Evolutionary conservation across 2,113 vertebrate genomes (phyloP), one percentile per base, ranked within the genome.

Genomic region (Malurus elegans): DNA sequence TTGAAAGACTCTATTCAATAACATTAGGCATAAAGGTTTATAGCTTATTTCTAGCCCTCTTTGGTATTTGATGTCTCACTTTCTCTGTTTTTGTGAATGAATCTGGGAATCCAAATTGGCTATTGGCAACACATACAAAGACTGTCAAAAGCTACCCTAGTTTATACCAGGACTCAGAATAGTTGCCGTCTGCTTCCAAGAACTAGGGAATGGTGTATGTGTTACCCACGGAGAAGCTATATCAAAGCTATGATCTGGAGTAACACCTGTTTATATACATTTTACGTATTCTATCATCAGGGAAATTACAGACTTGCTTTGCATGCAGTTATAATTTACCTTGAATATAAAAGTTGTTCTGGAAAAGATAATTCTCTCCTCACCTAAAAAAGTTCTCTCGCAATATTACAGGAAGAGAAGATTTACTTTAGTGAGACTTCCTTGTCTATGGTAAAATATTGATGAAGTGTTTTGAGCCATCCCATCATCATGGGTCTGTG

Each of bases 141-240:
- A 78, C 16, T 13, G 6, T 31, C 7, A 90, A 70, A 79, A 53
- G 4, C 24, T 54, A 42, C 17, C 45, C 5, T 32, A 45, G 25
- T 71, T 82, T 48, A 31, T 25, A 28, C n/a, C 11, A 60, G 26
- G n/a, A 82, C 62, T 20, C 31, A 79, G 31, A 51, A 72, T 8
- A 87, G 21, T 1, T 0, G 0, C 15, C 70, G 11, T 32, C n/a
- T 70, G 25, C 45, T 79, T 70, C 48, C 32, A 88, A 31, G 29
- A 66, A 28, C 12, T 21, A 26, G 10, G 31, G 5, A 75, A 88
- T 8, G 6, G 8, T 60, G 24, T 57, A 32, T 26, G 5, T 3
- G 3, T 66, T 57, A 66, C 18, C 13, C 7, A 45, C 0, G 0
- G 4, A 74, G 3, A 66, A 61, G 28, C 1, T 3, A 13, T 8